These are phyloP conservation scores for Hypotaenidia okinawae DNA, from an alignment of 2,797 vertebrate genomes.

Conservation along the genomic window DNA sequence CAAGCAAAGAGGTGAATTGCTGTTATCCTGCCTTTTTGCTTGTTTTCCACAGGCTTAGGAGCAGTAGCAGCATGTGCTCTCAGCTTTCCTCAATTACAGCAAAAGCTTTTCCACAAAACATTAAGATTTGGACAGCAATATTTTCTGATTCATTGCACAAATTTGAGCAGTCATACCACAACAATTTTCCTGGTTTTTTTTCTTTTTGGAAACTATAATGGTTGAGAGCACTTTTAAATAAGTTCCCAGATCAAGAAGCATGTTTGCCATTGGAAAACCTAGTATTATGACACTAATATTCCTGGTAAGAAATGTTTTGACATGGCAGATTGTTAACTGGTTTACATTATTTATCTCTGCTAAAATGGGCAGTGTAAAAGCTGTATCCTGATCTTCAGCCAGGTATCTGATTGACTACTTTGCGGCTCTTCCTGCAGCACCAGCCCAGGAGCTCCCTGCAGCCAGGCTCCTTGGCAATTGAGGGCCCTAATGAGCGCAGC, in stretches of 20 bases:
- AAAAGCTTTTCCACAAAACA: not conserved
- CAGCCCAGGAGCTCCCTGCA: not conserved
- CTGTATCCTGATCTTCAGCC: not conserved
- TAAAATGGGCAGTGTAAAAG: not conserved
- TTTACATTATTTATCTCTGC: not conserved
- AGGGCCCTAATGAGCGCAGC: not conserved
- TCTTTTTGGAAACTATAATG: not conserved
- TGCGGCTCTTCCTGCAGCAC: not conserved
- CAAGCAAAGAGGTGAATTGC: not conserved
- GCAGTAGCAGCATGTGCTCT: not conserved
- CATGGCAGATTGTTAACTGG: not conserved
- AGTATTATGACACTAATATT: not conserved
- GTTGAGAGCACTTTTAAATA: not conserved
- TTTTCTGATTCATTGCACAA: not conserved
- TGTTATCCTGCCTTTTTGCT: not conserved
- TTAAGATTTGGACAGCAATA: not conserved
- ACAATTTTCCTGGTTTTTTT: not conserved
- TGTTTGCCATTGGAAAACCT: not conserved
- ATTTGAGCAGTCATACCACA: not conserved
- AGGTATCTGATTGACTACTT: not conserved
- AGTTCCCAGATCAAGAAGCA: not conserved
- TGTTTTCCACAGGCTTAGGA: not conserved
- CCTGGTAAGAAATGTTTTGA: not conserved
- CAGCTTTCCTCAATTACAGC: not conserved
- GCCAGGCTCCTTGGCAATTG: not conserved